Conservation (phyloP, 2,797 vertebrate species). For the Tenualosa ilisha region DNA sequence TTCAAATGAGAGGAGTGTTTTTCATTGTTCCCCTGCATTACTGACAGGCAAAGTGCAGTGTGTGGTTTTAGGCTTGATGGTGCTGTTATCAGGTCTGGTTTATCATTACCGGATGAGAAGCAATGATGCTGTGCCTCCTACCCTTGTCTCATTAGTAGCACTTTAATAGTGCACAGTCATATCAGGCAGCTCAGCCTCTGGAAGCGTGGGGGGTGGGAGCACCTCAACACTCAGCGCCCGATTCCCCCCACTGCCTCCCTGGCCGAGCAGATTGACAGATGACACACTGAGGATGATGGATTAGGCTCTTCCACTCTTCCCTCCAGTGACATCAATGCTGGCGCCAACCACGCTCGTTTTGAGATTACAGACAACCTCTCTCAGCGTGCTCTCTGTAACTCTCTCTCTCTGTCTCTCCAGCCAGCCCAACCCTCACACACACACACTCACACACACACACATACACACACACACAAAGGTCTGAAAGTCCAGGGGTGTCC, state of each 20-base stretch:
- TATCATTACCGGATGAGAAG: slow-evolving; percentile 62
- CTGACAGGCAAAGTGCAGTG: neutral
- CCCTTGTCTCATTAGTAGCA: slow-evolving; percentile 60
- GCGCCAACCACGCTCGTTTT: slow-evolving; percentile 32
- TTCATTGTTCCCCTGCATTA: neutral
- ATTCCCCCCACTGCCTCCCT: neutral
- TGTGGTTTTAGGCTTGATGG: neutral
- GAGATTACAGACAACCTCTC: slow-evolving; percentile 28
- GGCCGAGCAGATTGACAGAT: slow-evolving; percentile 47
- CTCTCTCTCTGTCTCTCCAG: neutral
- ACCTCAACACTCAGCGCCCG: slow-evolving; percentile 8
- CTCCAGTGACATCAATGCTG: slow-evolving; percentile 23
- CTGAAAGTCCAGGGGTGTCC: neutral
- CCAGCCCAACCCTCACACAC: neutral
- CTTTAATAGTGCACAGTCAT: slow-evolving; percentile 44
- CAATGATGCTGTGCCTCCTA: slow-evolving; percentile 59
- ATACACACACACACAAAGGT: neutral
- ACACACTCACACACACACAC: neutral
- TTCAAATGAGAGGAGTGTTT: neutral
- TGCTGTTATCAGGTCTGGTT: slow-evolving; percentile 54
- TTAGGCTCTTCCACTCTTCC: neutral
- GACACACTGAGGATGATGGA: slow-evolving; percentile 20
- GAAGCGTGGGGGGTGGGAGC: slow-evolving; percentile 24
- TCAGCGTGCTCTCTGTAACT: neutral
- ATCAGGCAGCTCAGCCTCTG: slow-evolving; percentile 31